Conservation (phyloP, 2,797 vertebrate species). For the Chiloscyllium punctatum region DNA sequence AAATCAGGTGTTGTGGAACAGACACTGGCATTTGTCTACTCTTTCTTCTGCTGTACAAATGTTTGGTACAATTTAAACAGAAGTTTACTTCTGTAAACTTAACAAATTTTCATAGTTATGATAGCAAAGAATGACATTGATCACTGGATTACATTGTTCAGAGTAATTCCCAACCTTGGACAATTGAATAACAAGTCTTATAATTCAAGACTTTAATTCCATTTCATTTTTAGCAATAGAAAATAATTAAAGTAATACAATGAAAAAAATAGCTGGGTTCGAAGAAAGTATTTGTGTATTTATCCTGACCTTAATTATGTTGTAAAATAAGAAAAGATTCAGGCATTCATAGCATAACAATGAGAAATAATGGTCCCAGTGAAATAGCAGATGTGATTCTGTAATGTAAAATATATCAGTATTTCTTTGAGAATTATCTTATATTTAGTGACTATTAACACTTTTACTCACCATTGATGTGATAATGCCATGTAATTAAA, state of each 20-base stretch:
- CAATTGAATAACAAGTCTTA: background rate
- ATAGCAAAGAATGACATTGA: background rate
- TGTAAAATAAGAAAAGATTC: background rate
- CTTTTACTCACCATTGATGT: background rate
- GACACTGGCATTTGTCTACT: background rate
- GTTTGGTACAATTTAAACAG: background rate
- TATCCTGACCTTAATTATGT: background rate
- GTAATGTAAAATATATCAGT: background rate
- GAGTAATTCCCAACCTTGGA: background rate
- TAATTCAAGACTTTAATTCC: background rate
- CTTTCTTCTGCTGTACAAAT: background rate
- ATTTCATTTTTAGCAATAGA: background rate
- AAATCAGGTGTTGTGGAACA: background rate
- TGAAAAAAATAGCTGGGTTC: background rate
- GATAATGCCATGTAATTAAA: background rate
- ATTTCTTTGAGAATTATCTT: background rate
- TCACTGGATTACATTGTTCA: background rate
- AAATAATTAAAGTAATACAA: background rate
- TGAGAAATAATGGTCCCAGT: background rate
- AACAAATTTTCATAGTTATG: background rate
- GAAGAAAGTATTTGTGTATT: background rate
- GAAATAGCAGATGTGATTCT: background rate
- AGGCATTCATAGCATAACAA: background rate
- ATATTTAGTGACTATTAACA: background rate
- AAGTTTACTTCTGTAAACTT: background rate